phyloP scores from a whole-genome alignment of 2,888 invertebrate genomes.

The Synergus japonicus region DNA sequence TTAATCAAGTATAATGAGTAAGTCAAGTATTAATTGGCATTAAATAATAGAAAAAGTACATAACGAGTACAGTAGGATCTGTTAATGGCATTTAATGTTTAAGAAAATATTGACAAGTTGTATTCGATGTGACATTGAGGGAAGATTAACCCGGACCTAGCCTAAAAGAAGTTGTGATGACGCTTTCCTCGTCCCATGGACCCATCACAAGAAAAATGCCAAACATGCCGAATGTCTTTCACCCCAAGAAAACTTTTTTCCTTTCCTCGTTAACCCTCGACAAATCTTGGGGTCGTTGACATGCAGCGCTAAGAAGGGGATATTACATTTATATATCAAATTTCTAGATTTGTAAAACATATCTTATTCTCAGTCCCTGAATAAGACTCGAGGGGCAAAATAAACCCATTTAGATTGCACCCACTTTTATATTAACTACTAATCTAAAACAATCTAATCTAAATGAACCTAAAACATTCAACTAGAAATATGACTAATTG shows the following conservation, averaged over 20 bases:
- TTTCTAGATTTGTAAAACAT: background rate
- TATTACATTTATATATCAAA: slow-evolving; percentile 19
- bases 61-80: too few relatives aligned
- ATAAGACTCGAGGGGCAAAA: background rate
- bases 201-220: slow-evolving; percentile 62
- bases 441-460: background rate
- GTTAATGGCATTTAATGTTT: background rate
- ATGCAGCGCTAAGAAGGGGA: slow-evolving; percentile 62
- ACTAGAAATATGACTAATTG: background rate
- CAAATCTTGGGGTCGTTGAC: slow-evolving; percentile 62
- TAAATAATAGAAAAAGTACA: too few relatives aligned
- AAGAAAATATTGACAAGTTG: background rate
- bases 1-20: too few relatives aligned
- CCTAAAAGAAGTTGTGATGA: slow-evolving; percentile 46
- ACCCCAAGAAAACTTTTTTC: slow-evolving; percentile 48
- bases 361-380: background rate
- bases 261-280: slow-evolving; percentile 57
- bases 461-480: background rate
- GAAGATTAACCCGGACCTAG: slow-evolving; percentile 50
- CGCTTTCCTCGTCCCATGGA: slow-evolving; percentile 46
- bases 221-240: slow-evolving; percentile 58
- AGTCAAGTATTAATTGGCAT: too few relatives aligned
- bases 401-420: background rate
- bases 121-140: background rate
- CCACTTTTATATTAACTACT: background rate